Evolutionary conservation across 1,140 invertebrate species (phyloP).

Genomic region (Drosophila sp.): DNA sequence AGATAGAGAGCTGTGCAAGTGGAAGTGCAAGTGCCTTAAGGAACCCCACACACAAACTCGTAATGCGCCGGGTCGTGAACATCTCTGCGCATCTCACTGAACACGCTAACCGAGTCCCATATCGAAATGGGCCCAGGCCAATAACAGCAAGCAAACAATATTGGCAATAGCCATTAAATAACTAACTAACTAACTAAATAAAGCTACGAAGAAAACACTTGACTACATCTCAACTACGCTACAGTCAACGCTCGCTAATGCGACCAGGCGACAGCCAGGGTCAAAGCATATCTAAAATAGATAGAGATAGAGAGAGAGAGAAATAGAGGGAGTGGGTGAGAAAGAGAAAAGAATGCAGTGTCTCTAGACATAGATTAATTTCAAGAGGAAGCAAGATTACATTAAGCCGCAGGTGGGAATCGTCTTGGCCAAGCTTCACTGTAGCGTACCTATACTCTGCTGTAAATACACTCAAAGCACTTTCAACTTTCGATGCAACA

Average conservation of each 20-base stretch:
- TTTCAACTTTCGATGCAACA: constrained; percentile 22
- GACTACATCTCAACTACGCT: constrained; percentile 28
- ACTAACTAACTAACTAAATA: constrained; percentile 3
- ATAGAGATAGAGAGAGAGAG: neutral
- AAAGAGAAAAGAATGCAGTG: too few relatives aligned
- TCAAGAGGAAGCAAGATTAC: constrained; percentile 21
- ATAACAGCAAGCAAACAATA: constrained; percentile 20
- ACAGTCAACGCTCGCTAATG: constrained; percentile 28
- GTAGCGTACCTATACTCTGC: constrained; percentile 40
- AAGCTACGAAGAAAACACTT: neutral
- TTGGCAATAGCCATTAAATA: constrained; percentile 18
- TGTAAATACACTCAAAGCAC: constrained; percentile 47
- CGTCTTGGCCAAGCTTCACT: constrained; percentile 32
- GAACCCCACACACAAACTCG: constrained; percentile 42
- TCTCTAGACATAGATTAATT: constrained; percentile 19
- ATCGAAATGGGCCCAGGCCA: constrained; percentile 7
- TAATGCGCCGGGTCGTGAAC: constrained; percentile 28
- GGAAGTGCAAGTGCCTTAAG: constrained; percentile 73
- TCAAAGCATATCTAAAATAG: too few relatives aligned
- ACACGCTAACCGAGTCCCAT: constrained; percentile 2
- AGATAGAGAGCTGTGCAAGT: constrained; percentile 53
- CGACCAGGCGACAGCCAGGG: neutral
- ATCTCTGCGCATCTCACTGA: constrained; percentile 45
- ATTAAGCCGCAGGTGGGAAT: constrained; percentile 30
- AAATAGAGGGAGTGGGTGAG: too few relatives aligned